Conservation (phyloP, 2,797 vertebrate species). For the Alosa sapidissima region DNA sequence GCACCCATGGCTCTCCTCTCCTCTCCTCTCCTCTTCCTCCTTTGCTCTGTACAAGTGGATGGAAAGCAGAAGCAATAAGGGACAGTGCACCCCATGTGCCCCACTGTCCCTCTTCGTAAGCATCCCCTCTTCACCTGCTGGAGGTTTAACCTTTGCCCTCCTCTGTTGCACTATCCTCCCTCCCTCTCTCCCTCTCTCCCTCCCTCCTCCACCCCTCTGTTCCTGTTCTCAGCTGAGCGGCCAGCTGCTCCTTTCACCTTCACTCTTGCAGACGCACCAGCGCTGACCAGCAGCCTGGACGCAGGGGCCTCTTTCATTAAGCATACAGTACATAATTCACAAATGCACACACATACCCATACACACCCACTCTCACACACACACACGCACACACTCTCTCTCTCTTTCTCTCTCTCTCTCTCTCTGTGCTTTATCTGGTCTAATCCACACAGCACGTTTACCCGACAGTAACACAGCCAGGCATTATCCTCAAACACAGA, state of each 20-base stretch:
- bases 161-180: neutral
- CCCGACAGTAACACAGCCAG: slow-evolving; percentile 26
- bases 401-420: neutral
- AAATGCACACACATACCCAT: neutral
- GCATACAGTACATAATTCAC: slow-evolving; percentile 48
- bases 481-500: neutral
- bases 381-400: slow-evolving; percentile 41
- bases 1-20: neutral
- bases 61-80: neutral
- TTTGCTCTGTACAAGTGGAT: neutral
- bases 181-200: too few relatives aligned
- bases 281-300: neutral
- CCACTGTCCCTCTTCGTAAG: neutral
- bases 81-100: neutral
- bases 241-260: neutral
- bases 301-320: slow-evolving; percentile 45
- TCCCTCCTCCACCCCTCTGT: neutral
- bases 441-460: slow-evolving; percentile 44
- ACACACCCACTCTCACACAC: slow-evolving; percentile 14
- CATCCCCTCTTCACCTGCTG: neutral
- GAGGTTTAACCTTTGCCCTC: neutral
- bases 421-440: slow-evolving; percentile 42
- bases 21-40: neutral
- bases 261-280: neutral
- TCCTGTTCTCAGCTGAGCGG: neutral